Evolutionary conservation across 2,113 vertebrate genomes (phyloP).

Genomic region (Recurvirostra avosetta): DNA sequence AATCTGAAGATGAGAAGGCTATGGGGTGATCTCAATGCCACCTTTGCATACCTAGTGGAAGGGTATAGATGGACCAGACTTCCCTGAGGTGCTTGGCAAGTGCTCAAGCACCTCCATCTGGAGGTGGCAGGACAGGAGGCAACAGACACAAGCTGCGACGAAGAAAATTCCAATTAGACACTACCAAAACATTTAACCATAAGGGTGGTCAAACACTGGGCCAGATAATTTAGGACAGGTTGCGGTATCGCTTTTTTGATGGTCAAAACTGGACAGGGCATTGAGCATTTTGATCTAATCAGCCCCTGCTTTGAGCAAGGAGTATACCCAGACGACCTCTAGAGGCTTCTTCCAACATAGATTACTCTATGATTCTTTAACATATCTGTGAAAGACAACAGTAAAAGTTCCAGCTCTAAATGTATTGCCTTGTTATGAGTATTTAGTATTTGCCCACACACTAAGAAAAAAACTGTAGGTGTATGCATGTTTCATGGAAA

Average conservation of each 20-base stretch:
- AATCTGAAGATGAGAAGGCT: background rate
- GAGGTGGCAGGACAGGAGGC: background rate
- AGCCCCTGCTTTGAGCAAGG: background rate
- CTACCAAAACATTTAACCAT: background rate
- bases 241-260: background rate
- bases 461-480: background rate
- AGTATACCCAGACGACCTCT: background rate
- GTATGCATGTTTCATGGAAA: background rate
- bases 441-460: background rate
- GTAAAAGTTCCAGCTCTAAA: background rate
- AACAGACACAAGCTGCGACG: background rate
- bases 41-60: background rate
- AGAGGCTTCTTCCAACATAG: background rate
- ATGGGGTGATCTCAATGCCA: background rate
- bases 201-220: background rate
- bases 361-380: background rate
- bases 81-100: background rate
- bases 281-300: background rate
- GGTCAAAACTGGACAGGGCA: background rate
- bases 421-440: background rate
- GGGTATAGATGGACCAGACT: background rate
- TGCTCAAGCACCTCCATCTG: background rate
- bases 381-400: background rate
- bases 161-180: background rate
- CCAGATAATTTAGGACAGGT: background rate